Percentiles rank a stretch among this genome's conserved stretches.
phyloP scores from a whole-genome alignment of 2,888 invertebrate genomes.

The Drosophila anceps region DNA sequence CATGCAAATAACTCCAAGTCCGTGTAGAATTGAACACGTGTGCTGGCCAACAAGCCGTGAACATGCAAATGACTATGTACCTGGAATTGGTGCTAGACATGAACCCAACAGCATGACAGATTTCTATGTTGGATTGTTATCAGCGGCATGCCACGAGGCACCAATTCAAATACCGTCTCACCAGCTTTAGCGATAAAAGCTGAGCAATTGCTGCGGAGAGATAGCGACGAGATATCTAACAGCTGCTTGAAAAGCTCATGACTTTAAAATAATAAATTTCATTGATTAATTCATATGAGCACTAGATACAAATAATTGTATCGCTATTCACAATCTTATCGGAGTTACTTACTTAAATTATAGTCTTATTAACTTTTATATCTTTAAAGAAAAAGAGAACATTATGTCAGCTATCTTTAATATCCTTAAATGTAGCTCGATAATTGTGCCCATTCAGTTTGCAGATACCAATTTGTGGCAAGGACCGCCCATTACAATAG shows the following conservation, averaged over 20 bases:
- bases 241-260: neutral
- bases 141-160: slow-evolving; percentile 33
- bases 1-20: slow-evolving; percentile 38
- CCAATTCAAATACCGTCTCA: slow-evolving; percentile 18
- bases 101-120: slow-evolving; percentile 55
- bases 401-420: neutral
- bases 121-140: slow-evolving; percentile 49
- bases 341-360: too few species aligned
- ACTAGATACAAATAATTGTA: neutral
- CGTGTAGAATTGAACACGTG: slow-evolving; percentile 60
- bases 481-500: neutral
- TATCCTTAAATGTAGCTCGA: neutral
- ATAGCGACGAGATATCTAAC: neutral
- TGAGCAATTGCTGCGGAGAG: slow-evolving; percentile 37
- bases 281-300: neutral
- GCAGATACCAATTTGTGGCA: neutral
- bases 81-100: slow-evolving; percentile 22
- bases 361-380: neutral
- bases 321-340: too few species aligned
- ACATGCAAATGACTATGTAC: slow-evolving; percentile 59
- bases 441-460: neutral
- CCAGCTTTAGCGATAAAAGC: slow-evolving; percentile 5
- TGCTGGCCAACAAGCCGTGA: slow-evolving; percentile 74
- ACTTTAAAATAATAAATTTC: neutral
- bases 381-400: neutral